A percentile compares a stretch with the other conserved stretches of the same genome.
These are phyloP conservation scores for Leptonema lineaticorne DNA, from an alignment of 1,140 invertebrate species.

Conservation along the genomic window DNA sequence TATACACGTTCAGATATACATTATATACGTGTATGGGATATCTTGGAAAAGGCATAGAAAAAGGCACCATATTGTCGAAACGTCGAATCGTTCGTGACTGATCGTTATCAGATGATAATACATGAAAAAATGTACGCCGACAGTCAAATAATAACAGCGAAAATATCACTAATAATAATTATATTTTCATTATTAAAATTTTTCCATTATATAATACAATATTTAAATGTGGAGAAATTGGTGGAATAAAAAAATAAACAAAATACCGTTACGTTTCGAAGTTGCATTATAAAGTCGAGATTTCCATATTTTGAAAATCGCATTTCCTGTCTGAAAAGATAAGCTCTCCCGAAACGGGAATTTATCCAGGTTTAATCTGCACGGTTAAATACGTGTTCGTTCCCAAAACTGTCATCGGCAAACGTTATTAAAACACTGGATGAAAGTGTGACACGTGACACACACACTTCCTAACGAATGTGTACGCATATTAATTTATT, in stretches of 20 bases:
- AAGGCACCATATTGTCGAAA: background rate
- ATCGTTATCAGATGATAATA: conserved; percentile 39
- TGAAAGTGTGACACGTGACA: no score
- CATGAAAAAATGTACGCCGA: conserved; percentile 35
- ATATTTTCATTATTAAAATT: background rate
- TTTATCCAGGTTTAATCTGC: background rate
- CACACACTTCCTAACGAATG: no score
- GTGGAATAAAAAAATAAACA: no score
- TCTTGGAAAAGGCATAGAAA: background rate
- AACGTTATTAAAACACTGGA: no score
- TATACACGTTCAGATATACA: background rate
- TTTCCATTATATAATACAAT: background rate
- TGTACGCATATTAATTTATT: no score
- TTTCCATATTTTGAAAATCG: background rate
- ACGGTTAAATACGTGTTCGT: background rate
- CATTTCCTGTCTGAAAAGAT: background rate
- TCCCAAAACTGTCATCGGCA: background rate
- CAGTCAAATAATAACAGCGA: background rate
- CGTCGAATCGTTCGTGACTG: conserved; percentile 22
- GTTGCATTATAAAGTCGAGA: no score
- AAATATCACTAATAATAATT: background rate
- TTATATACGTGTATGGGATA: background rate
- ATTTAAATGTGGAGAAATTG: background rate
- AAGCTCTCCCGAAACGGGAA: background rate
- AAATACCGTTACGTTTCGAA: no score